Evolutionary conservation across 2,113 vertebrate species (phyloP), one percentile per base, ranked within the genome.

Genomic region (Micromys minutus): DNA sequence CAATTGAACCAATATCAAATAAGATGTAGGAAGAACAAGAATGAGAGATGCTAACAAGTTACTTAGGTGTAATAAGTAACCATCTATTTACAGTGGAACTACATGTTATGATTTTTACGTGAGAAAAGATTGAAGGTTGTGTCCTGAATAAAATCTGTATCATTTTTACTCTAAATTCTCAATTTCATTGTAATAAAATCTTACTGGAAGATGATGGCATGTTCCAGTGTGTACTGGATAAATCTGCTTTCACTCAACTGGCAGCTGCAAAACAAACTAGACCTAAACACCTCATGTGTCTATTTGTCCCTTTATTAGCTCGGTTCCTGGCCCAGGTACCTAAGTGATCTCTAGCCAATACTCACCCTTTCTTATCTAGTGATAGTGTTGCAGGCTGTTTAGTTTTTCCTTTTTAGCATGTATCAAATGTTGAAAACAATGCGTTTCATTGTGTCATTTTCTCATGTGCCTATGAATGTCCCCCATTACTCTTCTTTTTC

Each of bases 111-210:
- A 59, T 94, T 83, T 86, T 80, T 86, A 91, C 79, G 36, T 59
- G 36, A 94, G 95, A 29, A 55, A 74, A 89, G 2, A 89, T 34
- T 50, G 45, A 74, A 87, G 26, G 59, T 74, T 36, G 50, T 47
- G 69, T n/a, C 55, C 63, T 39, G 17, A 93, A 89, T 4, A 88
- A 77, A 50, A 39, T 34, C 91, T 79, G n/a, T 65, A 59, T 50
- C 13, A 91, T 61, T 86, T 89, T 75, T 77, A 87, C 34, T 12
- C 79, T 42, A 94, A 93, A 94, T 69, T 89, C 26, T 91, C 50
- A 75, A 92, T 89, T 39, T 93, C n/a, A 89, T 45, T 61, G 24
- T 77, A 65, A 83, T 67, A 45, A 94, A 69, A 36, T 89, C 76
- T 91, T 39, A 86, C 17, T 69, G 87, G 47, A 76, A 91, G 19